Conservation (phyloP, 1,140 invertebrate genomes). For the Papilio helenus region DNA sequence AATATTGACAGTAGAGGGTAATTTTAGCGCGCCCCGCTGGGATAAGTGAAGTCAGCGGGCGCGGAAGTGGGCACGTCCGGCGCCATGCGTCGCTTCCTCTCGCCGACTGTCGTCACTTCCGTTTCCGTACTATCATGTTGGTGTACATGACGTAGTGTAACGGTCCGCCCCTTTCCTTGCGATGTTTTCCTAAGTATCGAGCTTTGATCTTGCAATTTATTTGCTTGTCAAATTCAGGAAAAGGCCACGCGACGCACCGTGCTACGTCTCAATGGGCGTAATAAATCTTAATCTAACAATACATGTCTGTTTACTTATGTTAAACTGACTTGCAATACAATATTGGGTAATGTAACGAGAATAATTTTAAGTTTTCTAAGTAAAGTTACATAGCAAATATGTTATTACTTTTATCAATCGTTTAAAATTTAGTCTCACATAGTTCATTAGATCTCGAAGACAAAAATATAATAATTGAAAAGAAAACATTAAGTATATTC, state of each 20-base stretch:
- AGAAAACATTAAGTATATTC: not conserved
- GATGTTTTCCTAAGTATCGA: constrained; percentile 68
- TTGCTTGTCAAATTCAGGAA: constrained; percentile 80
- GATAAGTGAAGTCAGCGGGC: constrained; percentile 76
- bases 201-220: constrained; percentile 79
- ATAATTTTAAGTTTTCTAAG: not conserved
- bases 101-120: constrained; percentile 67
- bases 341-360: not conserved
- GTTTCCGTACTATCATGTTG: constrained; percentile 66
- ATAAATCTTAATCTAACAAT: constrained; percentile 40
- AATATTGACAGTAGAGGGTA: constrained; percentile 49
- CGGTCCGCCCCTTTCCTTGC: constrained; percentile 58
- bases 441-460: not conserved
- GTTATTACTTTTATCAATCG: not conserved
- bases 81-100: constrained; percentile 71
- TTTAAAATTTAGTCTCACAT: no score
- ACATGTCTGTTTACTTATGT: constrained; percentile 24
- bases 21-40: constrained; percentile 66
- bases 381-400: not conserved
- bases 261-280: constrained; percentile 34
- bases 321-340: constrained; percentile 21
- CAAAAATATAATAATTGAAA: not conserved
- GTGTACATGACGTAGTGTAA: constrained; percentile 54
- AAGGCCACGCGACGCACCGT: constrained; percentile 68
- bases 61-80: constrained; percentile 73